Percentiles rank a stretch among this genome's conserved stretches.
phyloP scores from a whole-genome alignment of 2,888 invertebrate genomes.

The Drosophila tripunctata region DNA sequence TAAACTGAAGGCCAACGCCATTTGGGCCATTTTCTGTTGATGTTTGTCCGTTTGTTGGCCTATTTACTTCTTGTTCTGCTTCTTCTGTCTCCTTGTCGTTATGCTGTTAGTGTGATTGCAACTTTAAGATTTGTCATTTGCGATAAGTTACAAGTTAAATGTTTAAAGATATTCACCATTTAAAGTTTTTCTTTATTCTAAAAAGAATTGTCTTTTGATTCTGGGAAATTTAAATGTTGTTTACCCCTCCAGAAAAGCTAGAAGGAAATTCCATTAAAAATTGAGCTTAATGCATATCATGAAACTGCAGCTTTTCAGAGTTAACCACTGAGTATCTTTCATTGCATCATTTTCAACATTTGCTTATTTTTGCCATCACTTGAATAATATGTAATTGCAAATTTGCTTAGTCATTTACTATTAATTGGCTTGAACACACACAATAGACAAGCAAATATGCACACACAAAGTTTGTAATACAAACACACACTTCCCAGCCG shows the following conservation, averaged over 20 bases:
- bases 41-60: conserved; percentile 44
- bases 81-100: conserved; percentile 7
- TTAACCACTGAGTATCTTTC: neutral
- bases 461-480: conserved; percentile 8
- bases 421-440: conserved; percentile 34
- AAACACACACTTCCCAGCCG: conserved; percentile 3
- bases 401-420: conserved; percentile 27
- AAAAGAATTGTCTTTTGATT: too few relatives aligned
- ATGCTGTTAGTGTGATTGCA: conserved; percentile 39
- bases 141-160: conserved; percentile 45
- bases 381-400: conserved; percentile 33
- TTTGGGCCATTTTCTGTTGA: conserved; percentile 40
- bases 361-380: neutral
- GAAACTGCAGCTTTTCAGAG: neutral
- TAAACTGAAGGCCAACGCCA: conserved; percentile 54
- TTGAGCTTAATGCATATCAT: neutral
- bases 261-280: neutral
- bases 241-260: too few relatives aligned
- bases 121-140: conserved; percentile 68
- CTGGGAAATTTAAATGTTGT: too few relatives aligned
- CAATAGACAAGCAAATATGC: too few relatives aligned
- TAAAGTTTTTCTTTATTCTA: too few relatives aligned
- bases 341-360: neutral
- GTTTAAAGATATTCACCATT: conserved; percentile 33
- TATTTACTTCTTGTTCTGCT: conserved; percentile 8